These are phyloP conservation scores for Rhipidura dahli DNA, from an alignment of 2,113 vertebrate species.

Conservation along the genomic window DNA sequence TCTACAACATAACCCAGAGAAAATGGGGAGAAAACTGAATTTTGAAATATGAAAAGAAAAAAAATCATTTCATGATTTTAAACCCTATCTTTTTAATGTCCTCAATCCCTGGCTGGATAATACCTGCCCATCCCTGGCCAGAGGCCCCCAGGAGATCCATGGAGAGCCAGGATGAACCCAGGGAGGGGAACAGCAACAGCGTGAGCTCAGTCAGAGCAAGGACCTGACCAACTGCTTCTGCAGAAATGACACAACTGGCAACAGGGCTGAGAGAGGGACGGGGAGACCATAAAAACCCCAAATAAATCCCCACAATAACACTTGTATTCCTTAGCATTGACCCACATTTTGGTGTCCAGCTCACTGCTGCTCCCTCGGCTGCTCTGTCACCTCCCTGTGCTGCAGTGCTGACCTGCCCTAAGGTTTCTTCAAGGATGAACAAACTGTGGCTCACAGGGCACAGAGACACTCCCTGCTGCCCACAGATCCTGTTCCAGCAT, in stretches of 20 bases:
- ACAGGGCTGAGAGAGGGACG: background rate
- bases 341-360: background rate
- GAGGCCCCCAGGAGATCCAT: background rate
- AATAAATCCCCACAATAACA: background rate
- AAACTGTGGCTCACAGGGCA: background rate
- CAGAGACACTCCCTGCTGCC: accelerated
- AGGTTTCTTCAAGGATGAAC: background rate
- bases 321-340: background rate
- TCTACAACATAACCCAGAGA: background rate
- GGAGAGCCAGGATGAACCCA: background rate
- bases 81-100: background rate
- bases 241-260: background rate
- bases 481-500: background rate
- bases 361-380: background rate
- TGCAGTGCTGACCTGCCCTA: accelerated
- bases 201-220: background rate
- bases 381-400: background rate
- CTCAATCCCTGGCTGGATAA: background rate
- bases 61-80: background rate
- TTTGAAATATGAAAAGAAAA: background rate
- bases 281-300: background rate
- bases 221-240: background rate
- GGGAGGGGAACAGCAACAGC: accelerated
- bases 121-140: background rate
- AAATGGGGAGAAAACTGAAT: background rate